Base-by-base conservation (phyloP, 2,797 vertebrate species). In the Danio jaintianensis region DNA sequence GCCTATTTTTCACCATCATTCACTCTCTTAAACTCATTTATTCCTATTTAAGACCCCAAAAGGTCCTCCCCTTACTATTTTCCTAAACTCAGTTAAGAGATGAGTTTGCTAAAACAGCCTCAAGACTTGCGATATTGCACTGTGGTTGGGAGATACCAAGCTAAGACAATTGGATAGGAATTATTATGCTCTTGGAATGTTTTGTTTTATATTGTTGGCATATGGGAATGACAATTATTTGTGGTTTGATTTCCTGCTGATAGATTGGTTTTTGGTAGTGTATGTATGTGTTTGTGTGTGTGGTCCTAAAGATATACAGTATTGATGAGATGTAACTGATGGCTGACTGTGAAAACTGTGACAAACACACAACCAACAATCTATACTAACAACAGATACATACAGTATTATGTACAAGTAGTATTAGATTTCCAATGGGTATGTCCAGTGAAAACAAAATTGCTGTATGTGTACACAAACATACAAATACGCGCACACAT, bases 291-390 rank as follows among this genome's bases (percentile, higher is more conserved):
- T 12, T 22, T 36, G 67, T 10, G 29, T 22, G 45, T 43, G 11
- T 59, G 47, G 45, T 71, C 58, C 55, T 71, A 68, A 55, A 86
- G 83, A 80, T 76, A 45, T 74, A 81, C 56, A 42, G 69, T 71
- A 40, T 67, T 75, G 67, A 73, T 70, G 70, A 81, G 75, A 80
- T 86, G 80, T 82, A 82, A 84, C 86, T 83, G 85, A 86, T 75
- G 78, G 78, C 79, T 80, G 85, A 87, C 88, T 89, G 86, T 87
- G 86, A 89, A 85, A 86, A 87, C 88, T 89, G 87, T 88, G 88
- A 89, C 85, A 86, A 80, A 85, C 64, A 69, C 67, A 75, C 84
- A 85, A 85, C 68, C 76, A 64, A 86, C 56, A 76, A 76, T 84
- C 79, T 79, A 73, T 70, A 76, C 72, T 82, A 47, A 74, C n/a